Evolutionary conservation across 2,113 vertebrate genomes (phyloP).

Genomic region (Muscicapa adusta): DNA sequence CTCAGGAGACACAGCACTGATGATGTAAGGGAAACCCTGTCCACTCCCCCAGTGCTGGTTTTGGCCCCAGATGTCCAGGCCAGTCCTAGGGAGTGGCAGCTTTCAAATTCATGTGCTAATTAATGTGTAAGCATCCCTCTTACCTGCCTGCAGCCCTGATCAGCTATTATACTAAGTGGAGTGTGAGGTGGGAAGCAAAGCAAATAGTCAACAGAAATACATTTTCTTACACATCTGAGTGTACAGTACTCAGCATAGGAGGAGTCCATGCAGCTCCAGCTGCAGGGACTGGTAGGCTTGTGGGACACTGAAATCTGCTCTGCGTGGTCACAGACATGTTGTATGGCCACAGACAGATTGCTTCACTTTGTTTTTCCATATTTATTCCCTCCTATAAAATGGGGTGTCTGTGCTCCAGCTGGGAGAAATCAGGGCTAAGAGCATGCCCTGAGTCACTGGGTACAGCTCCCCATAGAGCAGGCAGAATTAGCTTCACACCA

Average conservation of each 20-base stretch:
- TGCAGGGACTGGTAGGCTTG: not conserved
- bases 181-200: not conserved
- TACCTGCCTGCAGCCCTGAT: not conserved
- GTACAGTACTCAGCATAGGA: not conserved
- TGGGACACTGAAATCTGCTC: not conserved
- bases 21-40: not conserved
- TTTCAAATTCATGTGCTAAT: not conserved
- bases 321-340: not conserved
- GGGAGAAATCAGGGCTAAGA: not conserved
- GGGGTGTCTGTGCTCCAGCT: not conserved
- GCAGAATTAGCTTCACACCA: not conserved
- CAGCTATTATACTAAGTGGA: not conserved
- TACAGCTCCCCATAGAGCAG: not conserved
- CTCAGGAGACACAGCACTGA: not conserved
- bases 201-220: not conserved
- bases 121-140: not conserved
- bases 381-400: not conserved
- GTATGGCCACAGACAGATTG: not conserved
- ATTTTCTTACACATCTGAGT: not conserved
- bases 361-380: not conserved
- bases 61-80: not conserved
- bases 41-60: not conserved
- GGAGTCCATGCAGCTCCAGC: not conserved
- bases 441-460: not conserved
- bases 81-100: not conserved